A percentile compares a stretch with the other conserved stretches of the same genome.
Conservation (phyloP, 2,113 vertebrate genomes). For the Alectura lathami region DNA sequence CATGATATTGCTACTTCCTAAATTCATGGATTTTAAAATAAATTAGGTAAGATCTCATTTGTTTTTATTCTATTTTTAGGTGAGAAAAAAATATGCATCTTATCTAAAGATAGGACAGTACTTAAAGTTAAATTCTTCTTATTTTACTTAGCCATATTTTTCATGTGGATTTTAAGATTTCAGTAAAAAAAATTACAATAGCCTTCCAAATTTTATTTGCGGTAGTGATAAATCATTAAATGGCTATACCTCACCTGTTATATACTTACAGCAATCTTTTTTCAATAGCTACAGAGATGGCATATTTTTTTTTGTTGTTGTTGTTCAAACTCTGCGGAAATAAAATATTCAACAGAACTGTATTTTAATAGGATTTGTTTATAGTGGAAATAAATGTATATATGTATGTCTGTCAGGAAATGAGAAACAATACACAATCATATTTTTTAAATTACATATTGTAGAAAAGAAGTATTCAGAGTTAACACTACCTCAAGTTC, state of each 20-base stretch:
- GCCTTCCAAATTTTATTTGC: not conserved
- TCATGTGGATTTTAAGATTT: not conserved
- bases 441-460: not conserved
- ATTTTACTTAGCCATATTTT: not conserved
- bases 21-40: not conserved
- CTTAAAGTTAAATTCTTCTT: not conserved
- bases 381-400: not conserved
- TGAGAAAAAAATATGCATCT: not conserved
- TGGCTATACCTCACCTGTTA: accelerated
- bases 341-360: not conserved
- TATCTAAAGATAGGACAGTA: not conserved
- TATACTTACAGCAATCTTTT: not conserved
- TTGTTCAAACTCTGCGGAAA: not conserved
- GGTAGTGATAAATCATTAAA: not conserved
- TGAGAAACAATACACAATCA: not conserved
- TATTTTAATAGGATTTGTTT: not conserved
- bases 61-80: not conserved
- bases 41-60: not conserved
- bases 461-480: not conserved
- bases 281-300: not conserved
- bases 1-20: not conserved
- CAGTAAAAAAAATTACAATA: not conserved
- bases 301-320: not conserved
- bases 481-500: not conserved
- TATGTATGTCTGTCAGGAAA: not conserved